phyloP scores from a whole-genome alignment of 2,888 invertebrate genomes.

The Troglohyphantes excavatus region DNA sequence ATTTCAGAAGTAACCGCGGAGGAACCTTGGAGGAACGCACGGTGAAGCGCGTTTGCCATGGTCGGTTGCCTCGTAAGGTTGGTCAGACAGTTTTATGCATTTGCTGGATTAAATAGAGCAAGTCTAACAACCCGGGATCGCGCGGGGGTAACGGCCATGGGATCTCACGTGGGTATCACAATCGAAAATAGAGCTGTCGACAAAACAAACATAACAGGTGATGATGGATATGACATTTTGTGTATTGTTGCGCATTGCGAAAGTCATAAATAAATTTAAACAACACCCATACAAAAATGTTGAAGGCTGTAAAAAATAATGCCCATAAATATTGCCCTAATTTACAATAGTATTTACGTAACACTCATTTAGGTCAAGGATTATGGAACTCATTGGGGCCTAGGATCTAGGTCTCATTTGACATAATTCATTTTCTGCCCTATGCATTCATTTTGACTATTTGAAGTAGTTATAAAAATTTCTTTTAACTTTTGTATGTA shows the following conservation, averaged over 20 bases:
- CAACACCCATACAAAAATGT: neutral
- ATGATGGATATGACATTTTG: neutral
- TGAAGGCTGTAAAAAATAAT: neutral
- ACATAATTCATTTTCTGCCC: too few relatives aligned
- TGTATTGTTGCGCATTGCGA: neutral
- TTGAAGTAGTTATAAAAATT: too few relatives aligned
- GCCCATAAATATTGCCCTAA: too few relatives aligned
- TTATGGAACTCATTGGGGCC: too few relatives aligned
- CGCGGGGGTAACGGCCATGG: neutral
- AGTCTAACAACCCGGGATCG: neutral
- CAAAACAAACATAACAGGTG: neutral
- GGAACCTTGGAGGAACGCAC: neutral
- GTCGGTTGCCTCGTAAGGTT: neutral
- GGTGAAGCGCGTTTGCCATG: neutral
- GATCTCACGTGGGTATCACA: neutral
- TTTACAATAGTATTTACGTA: too few relatives aligned
- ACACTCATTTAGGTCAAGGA: too few relatives aligned
- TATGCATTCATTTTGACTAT: too few relatives aligned
- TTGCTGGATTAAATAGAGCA: neutral
- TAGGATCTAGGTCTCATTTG: too few relatives aligned
- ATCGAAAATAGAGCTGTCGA: neutral
- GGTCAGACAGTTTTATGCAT: neutral
- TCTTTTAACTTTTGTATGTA: too few relatives aligned
- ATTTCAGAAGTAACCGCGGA: neutral
- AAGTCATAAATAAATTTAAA: slow-evolving; percentile 1